Evolutionary conservation across 1,140 invertebrate genomes (phyloP).

Genomic region (Belonocnema kinseyi): DNA sequence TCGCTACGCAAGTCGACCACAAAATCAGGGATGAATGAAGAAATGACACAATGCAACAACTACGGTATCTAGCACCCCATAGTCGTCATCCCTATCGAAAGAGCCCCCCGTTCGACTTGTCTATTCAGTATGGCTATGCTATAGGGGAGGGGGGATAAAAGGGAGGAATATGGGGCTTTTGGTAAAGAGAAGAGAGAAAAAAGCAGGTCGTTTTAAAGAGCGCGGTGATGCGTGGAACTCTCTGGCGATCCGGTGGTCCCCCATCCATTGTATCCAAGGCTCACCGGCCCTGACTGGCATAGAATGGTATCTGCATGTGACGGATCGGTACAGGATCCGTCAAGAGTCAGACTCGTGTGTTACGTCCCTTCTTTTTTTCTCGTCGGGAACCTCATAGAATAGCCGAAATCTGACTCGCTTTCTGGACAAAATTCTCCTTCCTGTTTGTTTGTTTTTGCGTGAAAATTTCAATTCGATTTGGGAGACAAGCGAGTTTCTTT

Average conservation of each 20-base stretch:
- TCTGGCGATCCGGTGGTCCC: constrained; percentile 51
- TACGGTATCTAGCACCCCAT: constrained; percentile 36
- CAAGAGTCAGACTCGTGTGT: constrained; percentile 53
- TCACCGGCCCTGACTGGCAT: constrained; percentile 48
- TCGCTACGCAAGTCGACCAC: constrained; percentile 74
- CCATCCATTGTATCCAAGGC: constrained; percentile 44
- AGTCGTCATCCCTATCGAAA: constrained; percentile 48
- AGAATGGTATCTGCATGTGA: constrained; percentile 70
- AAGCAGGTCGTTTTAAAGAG: constrained; percentile 70
- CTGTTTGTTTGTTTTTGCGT: background rate
- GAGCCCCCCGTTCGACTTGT: constrained; percentile 49
- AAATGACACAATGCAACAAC: constrained; percentile 71
- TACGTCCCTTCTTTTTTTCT: constrained; percentile 33
- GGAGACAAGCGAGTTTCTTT: no score
- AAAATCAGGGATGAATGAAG: constrained; percentile 74
- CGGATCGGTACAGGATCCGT: constrained; percentile 62
- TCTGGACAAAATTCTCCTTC: background rate
- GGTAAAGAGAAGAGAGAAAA: constrained; percentile 44
- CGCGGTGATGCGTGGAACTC: constrained; percentile 70
- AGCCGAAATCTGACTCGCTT: background rate
- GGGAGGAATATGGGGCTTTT: constrained; percentile 20
- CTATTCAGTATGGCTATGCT: constrained; percentile 54
- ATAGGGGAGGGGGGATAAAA: background rate
- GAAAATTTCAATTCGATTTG: no score
- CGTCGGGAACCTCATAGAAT: constrained; percentile 3